A percentile compares a stretch with the other conserved stretches of the same genome.
phyloP scores from a whole-genome alignment of 2,797 vertebrate genomes.

The Ambastaia sidthimunki region DNA sequence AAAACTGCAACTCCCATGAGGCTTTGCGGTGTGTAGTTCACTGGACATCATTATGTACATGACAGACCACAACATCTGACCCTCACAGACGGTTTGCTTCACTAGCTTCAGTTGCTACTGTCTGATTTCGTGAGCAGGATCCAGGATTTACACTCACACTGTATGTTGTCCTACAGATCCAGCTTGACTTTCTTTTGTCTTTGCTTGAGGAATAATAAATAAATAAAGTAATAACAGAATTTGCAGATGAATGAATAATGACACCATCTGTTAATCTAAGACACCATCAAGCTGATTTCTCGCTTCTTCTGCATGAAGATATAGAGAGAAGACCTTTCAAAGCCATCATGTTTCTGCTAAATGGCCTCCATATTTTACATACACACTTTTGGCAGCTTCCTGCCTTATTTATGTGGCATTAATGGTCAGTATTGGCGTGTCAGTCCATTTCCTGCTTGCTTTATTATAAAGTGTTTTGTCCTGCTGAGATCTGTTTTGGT shows the following conservation, averaged over 20 bases:
- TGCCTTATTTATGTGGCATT: conserved; percentile 33
- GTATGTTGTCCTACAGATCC: conserved; percentile 52
- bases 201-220: conserved; percentile 60
- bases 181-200: conserved; percentile 70
- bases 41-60: conserved; percentile 70
- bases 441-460: conserved; percentile 12
- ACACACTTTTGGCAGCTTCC: conserved; percentile 50
- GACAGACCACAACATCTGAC: conserved; percentile 60
- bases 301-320: conserved; percentile 25
- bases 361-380: conserved; percentile 51
- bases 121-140: conserved; percentile 7
- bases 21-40: conserved; percentile 63
- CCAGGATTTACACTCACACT: conserved; percentile 16
- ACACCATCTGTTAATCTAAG: conserved; percentile 67
- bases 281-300: conserved; percentile 54
- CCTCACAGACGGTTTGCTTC: neutral
- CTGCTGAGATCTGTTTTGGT: conserved; percentile 29
- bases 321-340: conserved; percentile 41
- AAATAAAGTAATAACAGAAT: conserved; percentile 55
- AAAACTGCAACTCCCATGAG: conserved; percentile 62
- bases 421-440: conserved; percentile 37
- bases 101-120: conserved; percentile 46
- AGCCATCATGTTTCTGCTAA: conserved; percentile 43
- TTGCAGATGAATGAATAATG: conserved; percentile 60
- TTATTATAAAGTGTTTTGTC: conserved; percentile 5